Evolutionary conservation across 2,113 vertebrate species (phyloP).

Genomic region (Tetrax tetrax): DNA sequence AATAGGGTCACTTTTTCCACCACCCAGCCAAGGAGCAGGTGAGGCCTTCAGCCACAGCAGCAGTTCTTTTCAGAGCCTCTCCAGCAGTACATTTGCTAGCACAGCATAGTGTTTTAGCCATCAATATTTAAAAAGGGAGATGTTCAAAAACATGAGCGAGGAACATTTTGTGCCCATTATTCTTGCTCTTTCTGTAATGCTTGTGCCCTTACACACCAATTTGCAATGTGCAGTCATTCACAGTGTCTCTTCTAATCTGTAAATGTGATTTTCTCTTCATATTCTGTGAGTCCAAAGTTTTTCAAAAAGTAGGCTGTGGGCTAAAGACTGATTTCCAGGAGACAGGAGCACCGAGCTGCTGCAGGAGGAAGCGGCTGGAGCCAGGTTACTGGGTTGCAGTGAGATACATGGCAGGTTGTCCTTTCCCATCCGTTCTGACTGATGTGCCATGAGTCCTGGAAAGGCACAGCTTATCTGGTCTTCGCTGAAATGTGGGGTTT

Average conservation of each 20-base stretch:
- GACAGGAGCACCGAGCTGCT: not conserved
- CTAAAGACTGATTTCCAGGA: not conserved
- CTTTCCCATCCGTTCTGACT: not conserved
- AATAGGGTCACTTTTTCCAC: not conserved
- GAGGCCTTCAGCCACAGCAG: not conserved
- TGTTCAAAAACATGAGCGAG: not conserved
- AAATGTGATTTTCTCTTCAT: not conserved
- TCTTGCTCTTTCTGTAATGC: not conserved
- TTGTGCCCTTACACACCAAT: not conserved
- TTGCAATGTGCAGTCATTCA: constrained; percentile 17
- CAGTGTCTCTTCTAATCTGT: not conserved
- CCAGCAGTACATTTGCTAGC: not conserved
- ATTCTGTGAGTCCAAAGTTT: not conserved
- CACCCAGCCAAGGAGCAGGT: not conserved
- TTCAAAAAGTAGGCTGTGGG: not conserved
- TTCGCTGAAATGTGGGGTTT: not conserved
- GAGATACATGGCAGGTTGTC: not conserved
- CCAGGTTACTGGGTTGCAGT: not conserved
- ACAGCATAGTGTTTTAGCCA: not conserved
- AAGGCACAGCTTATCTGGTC: not conserved
- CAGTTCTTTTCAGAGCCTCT: not conserved
- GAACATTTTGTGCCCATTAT: not conserved
- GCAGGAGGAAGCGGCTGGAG: not conserved
- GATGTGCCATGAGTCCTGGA: not conserved
- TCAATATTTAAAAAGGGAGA: constrained; percentile 47